Conservation (phyloP, 2,888 invertebrate genomes). For the Apodemia zela region DNA sequence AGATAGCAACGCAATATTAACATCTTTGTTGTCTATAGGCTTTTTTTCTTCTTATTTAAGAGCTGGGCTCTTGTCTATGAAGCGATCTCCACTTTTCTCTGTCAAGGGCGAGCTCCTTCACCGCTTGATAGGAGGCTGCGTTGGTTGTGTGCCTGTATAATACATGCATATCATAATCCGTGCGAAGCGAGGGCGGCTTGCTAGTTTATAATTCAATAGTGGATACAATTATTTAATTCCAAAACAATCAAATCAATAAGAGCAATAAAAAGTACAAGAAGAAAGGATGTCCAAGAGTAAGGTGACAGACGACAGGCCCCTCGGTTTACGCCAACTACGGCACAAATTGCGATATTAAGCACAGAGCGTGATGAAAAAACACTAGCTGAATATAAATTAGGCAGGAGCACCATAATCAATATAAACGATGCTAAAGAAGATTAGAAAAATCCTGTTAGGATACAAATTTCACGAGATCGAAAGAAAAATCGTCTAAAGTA, state of each 20-base stretch:
- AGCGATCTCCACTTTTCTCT: too few relatives aligned
- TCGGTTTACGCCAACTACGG: conserved; percentile 76
- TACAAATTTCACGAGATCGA: conserved; percentile 73
- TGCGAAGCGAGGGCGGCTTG: too few relatives aligned
- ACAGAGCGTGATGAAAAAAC: conserved; percentile 80
- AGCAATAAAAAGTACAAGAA: conserved; percentile 59
- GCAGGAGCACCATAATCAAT: conserved; percentile 79
- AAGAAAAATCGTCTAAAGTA: conserved; percentile 34
- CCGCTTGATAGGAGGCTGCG: too few relatives aligned
- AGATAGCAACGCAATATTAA: too few relatives aligned
- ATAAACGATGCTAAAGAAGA: conserved; percentile 80
- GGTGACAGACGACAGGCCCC: conserved; percentile 53
- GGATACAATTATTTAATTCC: too few relatives aligned
- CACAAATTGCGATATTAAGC: conserved; percentile 80
- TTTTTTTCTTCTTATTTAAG: too few relatives aligned
- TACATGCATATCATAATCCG: too few relatives aligned
- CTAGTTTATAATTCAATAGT: too few relatives aligned
- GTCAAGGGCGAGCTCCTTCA: too few relatives aligned
- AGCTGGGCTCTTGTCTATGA: too few relatives aligned
- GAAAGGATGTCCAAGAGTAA: conserved; percentile 62
- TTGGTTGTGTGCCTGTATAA: too few relatives aligned
- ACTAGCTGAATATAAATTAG: conserved; percentile 81
- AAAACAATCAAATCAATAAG: conserved; percentile 9
- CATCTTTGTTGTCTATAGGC: too few relatives aligned
- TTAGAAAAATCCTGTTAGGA: conserved; percentile 78